Base-by-base conservation (phyloP, 2,888 invertebrate species). In the Agonopterix arenella region DNA sequence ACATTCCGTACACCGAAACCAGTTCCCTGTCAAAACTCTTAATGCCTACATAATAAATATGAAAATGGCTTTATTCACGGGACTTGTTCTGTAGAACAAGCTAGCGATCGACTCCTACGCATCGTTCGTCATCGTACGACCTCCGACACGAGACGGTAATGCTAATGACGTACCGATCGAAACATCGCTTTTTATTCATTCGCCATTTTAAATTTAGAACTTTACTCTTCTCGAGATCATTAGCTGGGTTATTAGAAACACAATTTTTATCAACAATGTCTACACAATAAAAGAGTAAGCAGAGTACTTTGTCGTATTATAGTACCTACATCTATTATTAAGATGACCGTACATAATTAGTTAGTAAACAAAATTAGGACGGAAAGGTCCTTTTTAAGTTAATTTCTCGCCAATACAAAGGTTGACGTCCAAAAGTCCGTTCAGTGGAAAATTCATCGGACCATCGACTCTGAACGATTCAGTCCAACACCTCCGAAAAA, bases 381-480 rank as follows among this genome's bases (percentile, higher is more conserved):
- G 69, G 70, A 76, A 77, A 79, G 78, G 79, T 79, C 76, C 76
- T 77, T 79, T 80, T 78, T 79, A 73, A 77, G 80, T 73, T 76
- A 83, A 82, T 82, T 80, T 80, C 70, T 81, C 77, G 76, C 75
- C 80, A 80, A 82, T 83, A 83, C 84, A 82, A 80, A 85, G 84
- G 82, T 83, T 69, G 64, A 73, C 75, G 77, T 73, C 77, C 77
- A 78, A 73, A 80, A 73, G 77, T 71, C 84, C 84, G 80, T 76
- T 81, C 80, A 83, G 84, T 86, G 88, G 89, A 88, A 89, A 89
- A 85, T 86, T 83, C 79, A 82, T 69, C 81, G 85, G 84, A 76
- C 84, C 84, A 82, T 70, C 83, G 82, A 83, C 78, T 85, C 76
- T 79, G 76, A 78, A 70, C 77, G 78, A 81, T 74, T 83, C 81